Evolutionary conservation across 2,113 vertebrate species (phyloP), one percentile per base, ranked within the genome.

Genomic region (Machaerirhynchus nigripectus): DNA sequence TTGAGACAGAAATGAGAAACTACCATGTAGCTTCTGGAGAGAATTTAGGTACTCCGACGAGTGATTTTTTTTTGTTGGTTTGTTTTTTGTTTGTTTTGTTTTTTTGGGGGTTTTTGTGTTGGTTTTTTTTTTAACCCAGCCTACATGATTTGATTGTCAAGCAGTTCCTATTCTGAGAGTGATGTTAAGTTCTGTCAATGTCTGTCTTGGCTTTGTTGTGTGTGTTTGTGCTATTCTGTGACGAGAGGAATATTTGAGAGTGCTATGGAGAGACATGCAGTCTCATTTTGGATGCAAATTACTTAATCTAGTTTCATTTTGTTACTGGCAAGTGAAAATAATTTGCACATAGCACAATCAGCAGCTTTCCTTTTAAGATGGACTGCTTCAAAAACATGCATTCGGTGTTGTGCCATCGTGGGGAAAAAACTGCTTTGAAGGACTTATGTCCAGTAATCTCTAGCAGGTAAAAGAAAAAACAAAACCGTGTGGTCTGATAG

Each of bases 61-160:
- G 18, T 35, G 42, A 31, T 49, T 53, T 60, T 87, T 87, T 44
- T 24, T 2, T 27, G 23, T 2, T 74, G 12, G 40, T 4, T 64
- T 44, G 9, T 4, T 6, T 2, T n/a, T 33, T 23, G 31, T 33
- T n/a, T 23, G 10, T 24, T 35, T 35, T 35, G 6, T 12, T 57
- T 53, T 31, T 1, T n/a, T n/a, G n/a, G n/a, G n/a, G n/a, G n/a
- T n/a, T n/a, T n/a, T n/a, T n/a, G n/a, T n/a, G n/a, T n/a, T n/a
- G n/a, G n/a, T n/a, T 3, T 10, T 33, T 37, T 61, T 20, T 6
- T 2, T 5, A 46, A 15, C 5, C 3, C 22, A 3, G 11, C 35
- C 6, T 22, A 31, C 75, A n/a, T 35, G 3, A 46, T 18, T 63
- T 57, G 4, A 11, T 57, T 75, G 14, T 87, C 17, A 67, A 33